Percentiles rank a stretch among this genome's conserved stretches.
phyloP scores from a whole-genome alignment of 2,888 invertebrate species.

The Maniola hyperantus region DNA sequence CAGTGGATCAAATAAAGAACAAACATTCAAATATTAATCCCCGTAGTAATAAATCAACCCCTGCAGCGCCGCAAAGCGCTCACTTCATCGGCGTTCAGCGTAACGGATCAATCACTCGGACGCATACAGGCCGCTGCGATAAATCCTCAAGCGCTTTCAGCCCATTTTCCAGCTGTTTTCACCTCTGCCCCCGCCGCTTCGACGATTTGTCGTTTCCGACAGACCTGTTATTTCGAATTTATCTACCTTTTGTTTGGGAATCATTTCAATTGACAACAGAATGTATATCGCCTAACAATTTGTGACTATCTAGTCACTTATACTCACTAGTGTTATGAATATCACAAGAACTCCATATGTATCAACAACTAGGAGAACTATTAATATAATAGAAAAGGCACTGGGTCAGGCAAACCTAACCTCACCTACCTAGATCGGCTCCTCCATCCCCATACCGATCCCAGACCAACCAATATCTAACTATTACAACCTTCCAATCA shows the following conservation, averaged over 20 bases:
- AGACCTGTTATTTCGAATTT: conserved; percentile 9
- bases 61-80: conserved; percentile 25
- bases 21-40: conserved; percentile 11
- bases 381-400: no score
- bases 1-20: not conserved
- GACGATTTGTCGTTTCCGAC: conserved; percentile 51
- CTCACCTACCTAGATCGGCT: no score
- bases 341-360: no score
- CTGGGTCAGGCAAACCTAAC: no score
- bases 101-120: conserved; percentile 62
- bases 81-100: conserved; percentile 50
- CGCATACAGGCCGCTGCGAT: conserved; percentile 59
- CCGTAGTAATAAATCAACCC: conserved; percentile 5
- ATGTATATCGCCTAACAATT: not conserved
- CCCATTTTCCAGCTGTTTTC: conserved; percentile 73
- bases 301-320: no score
- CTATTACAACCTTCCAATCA: no score
- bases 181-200: conserved; percentile 50
- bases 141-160: conserved; percentile 57
- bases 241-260: conserved; percentile 21
- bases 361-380: no score
- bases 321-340: no score
- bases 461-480: no score
- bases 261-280: not conserved
- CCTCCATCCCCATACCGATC: no score